Evolutionary conservation across 2,888 invertebrate genomes (phyloP).

Genomic region (Tachina lurida): DNA sequence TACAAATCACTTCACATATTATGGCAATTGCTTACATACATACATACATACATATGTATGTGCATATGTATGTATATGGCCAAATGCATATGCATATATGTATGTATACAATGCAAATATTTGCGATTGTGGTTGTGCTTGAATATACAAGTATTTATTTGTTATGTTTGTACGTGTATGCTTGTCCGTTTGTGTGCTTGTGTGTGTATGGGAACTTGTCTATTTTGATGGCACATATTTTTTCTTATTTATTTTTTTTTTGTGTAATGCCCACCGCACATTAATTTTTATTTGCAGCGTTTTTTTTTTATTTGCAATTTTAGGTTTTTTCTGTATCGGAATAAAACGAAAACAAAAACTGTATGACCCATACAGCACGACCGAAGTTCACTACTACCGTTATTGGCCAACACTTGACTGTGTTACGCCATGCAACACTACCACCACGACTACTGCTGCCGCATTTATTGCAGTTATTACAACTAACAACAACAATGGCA

Average conservation of each 20-base stretch:
- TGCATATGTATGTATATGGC: too few species aligned
- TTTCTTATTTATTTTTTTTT: constrained; percentile 62
- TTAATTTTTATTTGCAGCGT: constrained; percentile 45
- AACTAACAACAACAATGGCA: constrained; percentile 23
- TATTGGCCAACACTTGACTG: constrained; percentile 63
- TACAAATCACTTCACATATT: constrained; percentile 35
- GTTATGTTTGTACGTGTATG: too few species aligned
- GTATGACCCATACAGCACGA: constrained; percentile 69
- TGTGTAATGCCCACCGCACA: constrained; percentile 57
- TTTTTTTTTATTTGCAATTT: constrained; percentile 50
- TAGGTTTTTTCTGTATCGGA: constrained; percentile 54
- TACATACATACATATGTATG: not conserved
- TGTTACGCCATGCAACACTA: constrained; percentile 59
- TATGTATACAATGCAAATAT: too few species aligned
- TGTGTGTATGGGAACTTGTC: constrained; percentile 47
- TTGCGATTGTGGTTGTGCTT: too few species aligned
- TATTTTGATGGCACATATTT: constrained; percentile 69
- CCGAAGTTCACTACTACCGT: constrained; percentile 69
- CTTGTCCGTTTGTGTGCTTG: not conserved
- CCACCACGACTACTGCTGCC: constrained; percentile 45
- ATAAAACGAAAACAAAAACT: constrained; percentile 66
- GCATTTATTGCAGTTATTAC: constrained; percentile 33
- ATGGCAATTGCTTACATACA: constrained; percentile 5
- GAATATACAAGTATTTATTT: too few species aligned
- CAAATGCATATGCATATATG: too few species aligned